Percentiles rank a stretch among this genome's conserved stretches.
Conservation (phyloP, 2,113 vertebrate species). For the Saccopteryx bilineata region DNA sequence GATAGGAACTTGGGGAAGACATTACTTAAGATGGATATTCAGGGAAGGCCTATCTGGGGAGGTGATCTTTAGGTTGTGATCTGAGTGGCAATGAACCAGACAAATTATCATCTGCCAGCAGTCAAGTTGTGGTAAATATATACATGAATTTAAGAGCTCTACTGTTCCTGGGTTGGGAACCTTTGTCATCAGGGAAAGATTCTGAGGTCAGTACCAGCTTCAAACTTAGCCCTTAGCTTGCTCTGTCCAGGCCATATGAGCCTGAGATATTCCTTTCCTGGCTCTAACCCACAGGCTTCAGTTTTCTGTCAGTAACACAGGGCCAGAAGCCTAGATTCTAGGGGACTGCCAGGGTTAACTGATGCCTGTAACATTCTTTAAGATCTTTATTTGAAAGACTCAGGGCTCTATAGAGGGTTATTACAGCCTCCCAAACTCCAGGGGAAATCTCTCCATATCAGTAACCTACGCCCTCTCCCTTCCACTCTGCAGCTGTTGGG, state of each 20-base stretch:
- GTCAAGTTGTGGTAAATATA: conserved; percentile 40
- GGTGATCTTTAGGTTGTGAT: background rate
- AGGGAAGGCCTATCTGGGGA: background rate
- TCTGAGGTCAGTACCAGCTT: background rate
- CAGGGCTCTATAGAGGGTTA: conserved; percentile 10
- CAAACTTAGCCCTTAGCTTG: conserved; percentile 1
- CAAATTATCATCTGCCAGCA: conserved; percentile 24
- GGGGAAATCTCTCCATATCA: background rate
- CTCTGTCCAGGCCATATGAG: background rate
- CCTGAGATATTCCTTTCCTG: conserved; percentile 27
- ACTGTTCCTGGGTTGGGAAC: background rate
- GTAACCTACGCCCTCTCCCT: background rate
- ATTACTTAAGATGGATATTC: conserved; percentile 36
- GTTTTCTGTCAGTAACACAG: conserved; percentile 60
- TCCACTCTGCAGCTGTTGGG: conserved; percentile 4
- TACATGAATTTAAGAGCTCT: conserved; percentile 14
- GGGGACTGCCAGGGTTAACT: conserved; percentile 36
- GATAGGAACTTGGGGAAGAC: conserved; percentile 19
- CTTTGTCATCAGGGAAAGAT: background rate
- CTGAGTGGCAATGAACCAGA: background rate
- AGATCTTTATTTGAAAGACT: conserved; percentile 62
- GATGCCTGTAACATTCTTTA: conserved; percentile 43
- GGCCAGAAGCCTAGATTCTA: conserved; percentile 15
- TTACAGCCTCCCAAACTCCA: conserved; percentile 48
- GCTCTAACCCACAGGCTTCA: conserved; percentile 11